phyloP scores from a whole-genome alignment of 2,113 vertebrate species.

The Charina bottae region DNA sequence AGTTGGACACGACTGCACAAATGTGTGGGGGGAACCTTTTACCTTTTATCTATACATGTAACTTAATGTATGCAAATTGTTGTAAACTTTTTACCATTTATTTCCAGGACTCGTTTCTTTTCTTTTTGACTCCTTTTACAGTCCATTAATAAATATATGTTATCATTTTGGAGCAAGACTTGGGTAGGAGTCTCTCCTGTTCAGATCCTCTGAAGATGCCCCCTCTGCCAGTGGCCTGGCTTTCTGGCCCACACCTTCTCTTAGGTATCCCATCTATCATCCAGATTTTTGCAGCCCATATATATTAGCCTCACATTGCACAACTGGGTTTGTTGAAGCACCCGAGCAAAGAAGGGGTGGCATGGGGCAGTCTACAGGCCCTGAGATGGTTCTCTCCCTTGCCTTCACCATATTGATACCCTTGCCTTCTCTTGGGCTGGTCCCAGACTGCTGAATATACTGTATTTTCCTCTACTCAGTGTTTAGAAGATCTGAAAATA shows the following conservation, averaged over 20 bases:
- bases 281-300: too few species aligned
- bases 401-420: background rate
- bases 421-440: background rate
- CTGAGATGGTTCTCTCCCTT: background rate
- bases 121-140: background rate
- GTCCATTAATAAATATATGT: too few species aligned
- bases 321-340: background rate
- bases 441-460: background rate
- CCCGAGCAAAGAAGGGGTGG: background rate
- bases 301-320: too few species aligned
- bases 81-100: background rate
- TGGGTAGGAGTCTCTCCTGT: too few species aligned
- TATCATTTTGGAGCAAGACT: too few species aligned
- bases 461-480: background rate
- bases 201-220: too few species aligned
- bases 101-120: background rate
- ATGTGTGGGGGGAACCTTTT: too few species aligned
- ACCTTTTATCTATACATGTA: background rate
- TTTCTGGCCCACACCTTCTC: too few species aligned
- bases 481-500: too few species aligned
- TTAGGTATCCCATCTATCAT: too few species aligned
- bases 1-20: too few species aligned
- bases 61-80: background rate
- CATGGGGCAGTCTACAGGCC: background rate
- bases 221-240: too few species aligned